phyloP scores from a whole-genome alignment of 2,797 vertebrate genomes.

The Clarias fuscus region DNA sequence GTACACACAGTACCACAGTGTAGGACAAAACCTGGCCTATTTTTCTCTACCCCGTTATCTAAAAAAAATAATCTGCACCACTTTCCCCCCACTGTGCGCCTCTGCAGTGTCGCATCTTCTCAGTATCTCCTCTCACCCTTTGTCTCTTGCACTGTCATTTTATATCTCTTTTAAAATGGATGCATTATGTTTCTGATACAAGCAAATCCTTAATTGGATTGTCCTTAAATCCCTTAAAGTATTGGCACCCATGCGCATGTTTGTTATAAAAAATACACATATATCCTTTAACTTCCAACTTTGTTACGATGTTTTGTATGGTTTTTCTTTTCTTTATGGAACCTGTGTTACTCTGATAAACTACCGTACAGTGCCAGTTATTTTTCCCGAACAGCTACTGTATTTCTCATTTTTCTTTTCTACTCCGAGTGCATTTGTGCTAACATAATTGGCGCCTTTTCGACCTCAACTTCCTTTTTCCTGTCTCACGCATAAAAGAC shows the following conservation, averaged over 20 bases:
- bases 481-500: constrained; percentile 17
- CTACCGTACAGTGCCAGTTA: neutral
- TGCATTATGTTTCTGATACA: constrained; percentile 32
- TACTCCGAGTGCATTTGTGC: neutral
- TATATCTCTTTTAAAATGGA: constrained; percentile 40
- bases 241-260: neutral
- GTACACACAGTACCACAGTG: neutral
- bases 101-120: neutral
- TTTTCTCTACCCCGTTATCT: neutral
- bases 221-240: neutral
- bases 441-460: constrained; percentile 2
- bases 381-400: neutral
- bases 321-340: neutral
- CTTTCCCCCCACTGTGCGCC: neutral
- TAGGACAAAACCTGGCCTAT: neutral
- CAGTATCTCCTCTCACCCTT: constrained; percentile 13
- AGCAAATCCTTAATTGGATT: neutral
- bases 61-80: neutral
- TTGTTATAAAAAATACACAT: neutral
- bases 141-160: constrained; percentile 14
- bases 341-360: neutral
- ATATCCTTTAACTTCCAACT: too few relatives aligned
- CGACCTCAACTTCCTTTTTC: constrained; percentile 51
- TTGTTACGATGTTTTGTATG: neutral
- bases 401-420: neutral